Percentiles rank a stretch among this genome's conserved stretches.
phyloP scores from a whole-genome alignment of 2,113 vertebrate species.

The Centrocercus urophasianus region DNA sequence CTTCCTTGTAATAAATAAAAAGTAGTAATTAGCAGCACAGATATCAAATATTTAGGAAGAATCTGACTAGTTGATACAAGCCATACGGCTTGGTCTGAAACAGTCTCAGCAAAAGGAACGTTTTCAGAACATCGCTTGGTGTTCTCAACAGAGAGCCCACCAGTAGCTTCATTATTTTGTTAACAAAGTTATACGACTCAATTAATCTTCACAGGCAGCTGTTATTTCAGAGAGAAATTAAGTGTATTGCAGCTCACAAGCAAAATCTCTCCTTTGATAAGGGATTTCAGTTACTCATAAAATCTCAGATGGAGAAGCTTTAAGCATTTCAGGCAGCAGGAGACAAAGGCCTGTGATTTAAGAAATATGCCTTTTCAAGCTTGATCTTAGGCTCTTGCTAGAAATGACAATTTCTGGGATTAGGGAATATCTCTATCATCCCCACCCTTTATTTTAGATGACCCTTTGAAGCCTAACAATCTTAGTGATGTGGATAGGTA shows the following conservation, averaged over 20 bases:
- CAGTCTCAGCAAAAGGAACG: neutral
- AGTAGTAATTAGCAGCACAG: neutral
- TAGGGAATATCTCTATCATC: neutral
- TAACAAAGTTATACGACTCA: neutral
- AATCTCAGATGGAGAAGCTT: neutral
- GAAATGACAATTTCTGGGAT: neutral
- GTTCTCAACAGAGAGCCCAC: neutral
- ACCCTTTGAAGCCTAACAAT: neutral
- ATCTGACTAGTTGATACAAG: neutral
- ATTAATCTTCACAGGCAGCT: neutral
- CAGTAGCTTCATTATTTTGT: neutral
- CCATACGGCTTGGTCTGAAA: neutral
- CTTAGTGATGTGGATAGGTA: neutral
- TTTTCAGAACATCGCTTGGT: neutral
- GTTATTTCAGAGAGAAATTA: conserved; percentile 1
- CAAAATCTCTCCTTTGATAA: neutral
- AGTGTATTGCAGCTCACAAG: neutral
- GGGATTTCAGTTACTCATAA: neutral
- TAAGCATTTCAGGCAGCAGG: neutral
- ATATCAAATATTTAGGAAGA: neutral
- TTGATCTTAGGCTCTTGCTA: neutral
- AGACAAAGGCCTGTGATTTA: neutral
- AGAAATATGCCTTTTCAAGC: neutral
- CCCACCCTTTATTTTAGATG: neutral
- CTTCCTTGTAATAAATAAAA: neutral